Evolutionary conservation across 2,797 vertebrate species (phyloP).

Genomic region (Linurgus olivaceus): DNA sequence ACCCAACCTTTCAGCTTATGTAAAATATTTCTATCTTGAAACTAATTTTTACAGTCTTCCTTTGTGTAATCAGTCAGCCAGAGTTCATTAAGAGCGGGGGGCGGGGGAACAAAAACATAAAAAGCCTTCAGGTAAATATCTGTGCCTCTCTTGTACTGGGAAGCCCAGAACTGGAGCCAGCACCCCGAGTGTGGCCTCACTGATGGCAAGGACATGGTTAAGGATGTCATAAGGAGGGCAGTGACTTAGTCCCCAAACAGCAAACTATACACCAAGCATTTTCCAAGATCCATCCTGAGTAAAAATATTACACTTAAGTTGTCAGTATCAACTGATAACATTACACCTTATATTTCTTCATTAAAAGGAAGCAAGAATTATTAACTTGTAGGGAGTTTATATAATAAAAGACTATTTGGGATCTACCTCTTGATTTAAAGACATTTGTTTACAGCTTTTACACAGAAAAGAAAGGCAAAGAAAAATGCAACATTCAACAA

Average conservation of each 20-base stretch:
- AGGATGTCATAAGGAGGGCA: background rate
- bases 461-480: background rate
- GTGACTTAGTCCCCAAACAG: background rate
- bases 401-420: background rate
- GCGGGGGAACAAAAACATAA: no score
- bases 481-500: background rate
- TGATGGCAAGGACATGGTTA: background rate
- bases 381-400: background rate
- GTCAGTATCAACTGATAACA: background rate
- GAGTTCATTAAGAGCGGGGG: background rate
- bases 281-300: background rate
- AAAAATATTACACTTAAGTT: background rate
- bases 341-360: background rate
- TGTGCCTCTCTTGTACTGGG: rapidly evolving
- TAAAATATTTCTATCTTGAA: background rate
- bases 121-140: background rate
- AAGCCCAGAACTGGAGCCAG: background rate
- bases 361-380: background rate
- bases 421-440: background rate
- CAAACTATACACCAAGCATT: background rate
- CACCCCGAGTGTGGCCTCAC: background rate
- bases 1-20: background rate
- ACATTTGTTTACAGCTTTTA: background rate
- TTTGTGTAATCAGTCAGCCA: background rate
- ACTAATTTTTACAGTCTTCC: background rate